Evolutionary conservation across 2,888 invertebrate genomes (phyloP), one percentile per base, ranked within the genome.

Genomic region (Chydorus sphaericus): DNA sequence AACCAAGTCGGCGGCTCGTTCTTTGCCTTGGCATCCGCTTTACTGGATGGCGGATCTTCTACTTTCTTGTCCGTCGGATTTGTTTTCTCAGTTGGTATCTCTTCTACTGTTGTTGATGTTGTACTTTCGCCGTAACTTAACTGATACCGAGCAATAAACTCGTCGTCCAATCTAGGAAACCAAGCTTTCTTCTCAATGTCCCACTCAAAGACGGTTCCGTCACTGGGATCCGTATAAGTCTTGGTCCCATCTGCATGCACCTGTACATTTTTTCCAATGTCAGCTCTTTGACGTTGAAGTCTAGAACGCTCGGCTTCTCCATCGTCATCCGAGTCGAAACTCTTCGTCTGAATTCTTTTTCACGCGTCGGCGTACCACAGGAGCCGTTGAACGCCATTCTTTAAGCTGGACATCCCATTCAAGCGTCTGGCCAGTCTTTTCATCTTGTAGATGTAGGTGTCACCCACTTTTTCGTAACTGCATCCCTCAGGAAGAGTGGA

Each of bases 71-170:
- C 38, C 56, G 57, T 70, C 57, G 62, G 59, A n/a, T n/a, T n/a
- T n/a, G n/a, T n/a, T n/a, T n/a, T n/a, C 59, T 62, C 63, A 59
- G 69, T 67, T 60, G 70, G 71, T 49, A 65, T 61, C 57, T 68
- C 67, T 26, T 57, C 48, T 57, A 56, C 38, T 52, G 62, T 59
- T 30, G 71, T 59, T 54, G 67, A 58, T 56, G 54, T 52, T 48
- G n/a, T 59, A 58, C 56, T 48, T 60, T 85, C 82, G 4, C 90
- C 90, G 71, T 97, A 97, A 65, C 78, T 90, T 81, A 96, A 85
- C 72, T 97, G 94, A 73, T 98, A 98, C 57, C 78, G 78, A 1
- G 96, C 97, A 74, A 97, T 79, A 66, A 97, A 97, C 64, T 97
- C 91, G 65, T 93, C 93, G 73, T 94, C 91, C 59, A 78, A 78